A percentile compares a stretch with the other conserved stretches of the same genome.
Evolutionary conservation across 2,797 vertebrate species (phyloP).

Genomic region (Amniataba percoides): DNA sequence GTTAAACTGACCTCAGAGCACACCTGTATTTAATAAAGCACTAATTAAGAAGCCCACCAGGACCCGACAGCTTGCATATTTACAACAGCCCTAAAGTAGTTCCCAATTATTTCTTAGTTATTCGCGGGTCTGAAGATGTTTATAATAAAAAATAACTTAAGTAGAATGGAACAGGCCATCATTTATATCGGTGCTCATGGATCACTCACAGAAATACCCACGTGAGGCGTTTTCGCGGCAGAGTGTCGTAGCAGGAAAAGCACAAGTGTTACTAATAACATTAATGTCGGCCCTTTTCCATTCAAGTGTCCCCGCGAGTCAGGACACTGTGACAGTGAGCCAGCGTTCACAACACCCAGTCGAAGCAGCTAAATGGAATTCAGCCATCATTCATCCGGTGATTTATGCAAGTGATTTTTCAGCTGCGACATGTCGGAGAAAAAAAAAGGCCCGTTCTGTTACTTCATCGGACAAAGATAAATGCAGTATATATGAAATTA

Average conservation of each 20-base stretch:
- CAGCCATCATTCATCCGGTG: neutral
- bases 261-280: constrained; percentile 1
- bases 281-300: neutral
- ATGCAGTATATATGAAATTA: neutral
- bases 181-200: constrained; percentile 2
- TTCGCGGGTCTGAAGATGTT: neutral
- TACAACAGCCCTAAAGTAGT: too few relatives aligned
- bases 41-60: too few relatives aligned
- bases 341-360: neutral
- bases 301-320: neutral
- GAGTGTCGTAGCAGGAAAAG: constrained; percentile 11
- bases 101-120: neutral
- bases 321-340: neutral
- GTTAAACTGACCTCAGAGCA: constrained; percentile 6
- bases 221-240: constrained; percentile 7
- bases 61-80: too few relatives aligned
- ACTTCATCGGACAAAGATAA: neutral
- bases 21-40: neutral
- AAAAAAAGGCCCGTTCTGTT: neutral
- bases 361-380: constrained; percentile 13
- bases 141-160: constrained; percentile 4
- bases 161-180: neutral
- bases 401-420: neutral
- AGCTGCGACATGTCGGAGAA: neutral
- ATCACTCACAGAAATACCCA: constrained; percentile 14